Percentiles rank a stretch among this genome's conserved stretches.
Conservation (phyloP, 2,888 invertebrate species). For the Calliscelio sp. region DNA sequence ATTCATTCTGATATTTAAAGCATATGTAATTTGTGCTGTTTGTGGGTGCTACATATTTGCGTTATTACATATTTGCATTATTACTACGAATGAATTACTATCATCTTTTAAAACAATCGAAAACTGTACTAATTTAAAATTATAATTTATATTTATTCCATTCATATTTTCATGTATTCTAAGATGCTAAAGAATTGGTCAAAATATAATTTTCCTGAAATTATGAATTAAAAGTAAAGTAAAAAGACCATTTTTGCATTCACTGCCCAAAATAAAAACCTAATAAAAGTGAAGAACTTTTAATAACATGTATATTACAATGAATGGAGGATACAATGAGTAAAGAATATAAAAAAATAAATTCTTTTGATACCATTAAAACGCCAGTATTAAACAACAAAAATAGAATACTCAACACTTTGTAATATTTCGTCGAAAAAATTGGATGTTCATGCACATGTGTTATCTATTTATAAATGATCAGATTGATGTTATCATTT, state of each 20-base stretch:
- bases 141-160: constrained; percentile 13
- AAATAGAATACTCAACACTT: neutral
- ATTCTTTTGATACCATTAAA: neutral
- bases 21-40: constrained; percentile 21
- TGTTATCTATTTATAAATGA: constrained; percentile 49
- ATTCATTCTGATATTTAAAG: neutral
- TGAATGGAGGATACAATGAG: too few species aligned
- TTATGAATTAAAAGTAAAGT: neutral
- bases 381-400: constrained; percentile 46
- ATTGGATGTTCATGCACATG: constrained; percentile 26
- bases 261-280: neutral
- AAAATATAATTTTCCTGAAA: too few species aligned
- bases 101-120: neutral
- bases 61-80: constrained; percentile 22
- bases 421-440: constrained; percentile 6
- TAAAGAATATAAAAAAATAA: too few species aligned
- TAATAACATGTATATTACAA: too few species aligned
- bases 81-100: constrained; percentile 2
- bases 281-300: too few species aligned
- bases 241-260: constrained; percentile 26
- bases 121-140: neutral
- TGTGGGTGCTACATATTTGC: constrained; percentile 28
- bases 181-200: too few species aligned
- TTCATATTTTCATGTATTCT: neutral
- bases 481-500: constrained; percentile 40